A percentile compares a stretch with the other conserved stretches of the same genome.
phyloP scores from a whole-genome alignment of 2,113 vertebrate genomes.

The Thryonomys swinderianus region DNA sequence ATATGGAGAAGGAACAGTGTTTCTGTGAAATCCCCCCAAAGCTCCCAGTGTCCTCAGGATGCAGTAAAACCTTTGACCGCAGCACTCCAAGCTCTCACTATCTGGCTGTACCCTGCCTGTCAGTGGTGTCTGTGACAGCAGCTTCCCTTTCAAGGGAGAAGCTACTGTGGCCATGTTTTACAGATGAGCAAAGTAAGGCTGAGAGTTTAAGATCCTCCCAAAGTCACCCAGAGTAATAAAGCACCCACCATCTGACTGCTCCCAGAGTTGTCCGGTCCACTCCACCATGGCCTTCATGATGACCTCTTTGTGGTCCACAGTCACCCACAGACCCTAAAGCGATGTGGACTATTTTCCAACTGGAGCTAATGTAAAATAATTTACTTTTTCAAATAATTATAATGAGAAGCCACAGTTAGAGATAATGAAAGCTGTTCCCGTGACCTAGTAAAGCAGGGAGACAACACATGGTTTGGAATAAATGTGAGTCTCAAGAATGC shows the following conservation, averaged over 20 bases:
- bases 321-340: conserved; percentile 44
- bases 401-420: conserved; percentile 66
- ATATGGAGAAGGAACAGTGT: neutral
- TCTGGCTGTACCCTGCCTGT: neutral
- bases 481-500: conserved; percentile 44
- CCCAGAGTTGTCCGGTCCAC: neutral
- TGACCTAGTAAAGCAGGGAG: conserved; percentile 55
- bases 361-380: conserved; percentile 73
- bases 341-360: conserved; percentile 48
- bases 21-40: conserved; percentile 20
- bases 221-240: neutral
- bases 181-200: neutral
- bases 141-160: neutral
- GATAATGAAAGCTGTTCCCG: conserved; percentile 67
- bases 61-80: neutral
- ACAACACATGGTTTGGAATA: conserved; percentile 41
- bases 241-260: neutral
- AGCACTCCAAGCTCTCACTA: neutral
- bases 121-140: neutral
- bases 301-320: conserved; percentile 49
- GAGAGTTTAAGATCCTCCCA: neutral
- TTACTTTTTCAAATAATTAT: conserved; percentile 66
- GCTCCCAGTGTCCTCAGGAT: neutral
- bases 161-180: neutral
- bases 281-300: no score